These are phyloP conservation scores for Tanaodytes sp. DNA, from an alignment of 2,888 invertebrate genomes.

Conservation along the genomic window DNA sequence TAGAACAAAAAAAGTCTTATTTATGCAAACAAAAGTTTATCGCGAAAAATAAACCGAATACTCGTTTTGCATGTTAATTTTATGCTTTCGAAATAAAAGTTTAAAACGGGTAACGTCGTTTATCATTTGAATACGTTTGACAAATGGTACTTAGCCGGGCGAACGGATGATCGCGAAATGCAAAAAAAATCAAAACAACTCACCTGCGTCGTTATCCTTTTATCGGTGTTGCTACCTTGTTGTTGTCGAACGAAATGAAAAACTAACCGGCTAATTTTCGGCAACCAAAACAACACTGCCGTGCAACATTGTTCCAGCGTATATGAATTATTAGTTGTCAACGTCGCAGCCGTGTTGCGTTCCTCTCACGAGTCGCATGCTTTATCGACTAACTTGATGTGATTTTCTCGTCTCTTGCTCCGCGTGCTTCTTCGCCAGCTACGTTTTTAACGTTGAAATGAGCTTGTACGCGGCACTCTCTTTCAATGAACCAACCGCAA, in stretches of 20 bases:
- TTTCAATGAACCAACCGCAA: slow-evolving; percentile 34
- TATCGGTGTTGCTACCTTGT: no score
- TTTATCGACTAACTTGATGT: slow-evolving; percentile 59
- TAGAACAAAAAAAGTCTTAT: no score
- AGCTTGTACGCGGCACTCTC: slow-evolving; percentile 39
- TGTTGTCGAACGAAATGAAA: no score
- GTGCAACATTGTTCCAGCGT: slow-evolving; percentile 7
- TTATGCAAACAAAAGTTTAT: no score
- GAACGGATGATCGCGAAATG: no score
- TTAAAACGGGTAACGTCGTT: no score
- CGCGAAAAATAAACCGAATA: no score
- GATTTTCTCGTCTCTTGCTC: slow-evolving; percentile 56
- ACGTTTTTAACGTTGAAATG: slow-evolving; percentile 31
- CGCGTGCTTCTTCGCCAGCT: slow-evolving; percentile 34
- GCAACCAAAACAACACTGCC: slow-evolving; percentile 3
- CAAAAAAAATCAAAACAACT: no score
- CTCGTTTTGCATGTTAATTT: no score
- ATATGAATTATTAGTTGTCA: slow-evolving; percentile 31
- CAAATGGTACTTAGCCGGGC: no score
- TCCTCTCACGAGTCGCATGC: slow-evolving; percentile 42
- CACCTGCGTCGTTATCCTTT: no score
- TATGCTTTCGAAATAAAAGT: not conserved
- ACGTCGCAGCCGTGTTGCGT: slow-evolving; percentile 32
- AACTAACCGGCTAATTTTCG: slow-evolving; percentile 1
- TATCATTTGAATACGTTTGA: no score